Base-by-base conservation (phyloP, 2,797 vertebrate genomes). In the Hypotaenidia okinawae region DNA sequence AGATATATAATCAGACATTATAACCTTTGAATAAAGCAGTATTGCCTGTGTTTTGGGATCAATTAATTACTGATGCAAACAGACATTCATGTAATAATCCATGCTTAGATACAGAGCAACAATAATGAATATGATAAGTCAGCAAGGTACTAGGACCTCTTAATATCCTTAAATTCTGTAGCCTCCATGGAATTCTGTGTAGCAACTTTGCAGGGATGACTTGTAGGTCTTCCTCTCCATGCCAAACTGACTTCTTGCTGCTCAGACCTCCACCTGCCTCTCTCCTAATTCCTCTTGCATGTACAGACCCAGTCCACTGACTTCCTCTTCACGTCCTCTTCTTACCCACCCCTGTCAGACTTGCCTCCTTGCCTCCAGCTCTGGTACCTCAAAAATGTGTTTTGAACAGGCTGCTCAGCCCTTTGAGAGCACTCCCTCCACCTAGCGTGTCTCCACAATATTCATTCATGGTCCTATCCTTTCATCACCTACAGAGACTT, bases 321-420 rank as follows among this genome's bases (percentile, higher is more conserved):
- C 35, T 77, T 77, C 52, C 52, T 57, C n/a, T 70, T 85, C 22
- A 3, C 5, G 16, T 35, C 2, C 0, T 57, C 55, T 74, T 41
- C 70, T 78, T 47, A 39, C 61, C 4, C 16, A 30, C 6, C 33
- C 22, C 33, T 47, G 70, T 67, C 47, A 51, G 28, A 30, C 70
- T n/a, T 57, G 23, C 52, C 51, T 88, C 45, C 37, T 58, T 59
- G 27, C 39, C 61, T 64, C 13, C 82, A 85, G 82, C 35, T 61
- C 25, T 73, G 78, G 28, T 73, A 41, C 41, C 37, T 76, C 67
- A 68, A 37, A 92, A 45, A 39, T 4, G 6, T 4, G 1, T 63
- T 54, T 73, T 22, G 45, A 68, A 49, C n/a, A 43, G 35, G 7
- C 33, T 51, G 10, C 6, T 80, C 0, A 0, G 45, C 23, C 32